phyloP scores from a whole-genome alignment of 2,797 vertebrate species.

The Malacoraja senta region DNA sequence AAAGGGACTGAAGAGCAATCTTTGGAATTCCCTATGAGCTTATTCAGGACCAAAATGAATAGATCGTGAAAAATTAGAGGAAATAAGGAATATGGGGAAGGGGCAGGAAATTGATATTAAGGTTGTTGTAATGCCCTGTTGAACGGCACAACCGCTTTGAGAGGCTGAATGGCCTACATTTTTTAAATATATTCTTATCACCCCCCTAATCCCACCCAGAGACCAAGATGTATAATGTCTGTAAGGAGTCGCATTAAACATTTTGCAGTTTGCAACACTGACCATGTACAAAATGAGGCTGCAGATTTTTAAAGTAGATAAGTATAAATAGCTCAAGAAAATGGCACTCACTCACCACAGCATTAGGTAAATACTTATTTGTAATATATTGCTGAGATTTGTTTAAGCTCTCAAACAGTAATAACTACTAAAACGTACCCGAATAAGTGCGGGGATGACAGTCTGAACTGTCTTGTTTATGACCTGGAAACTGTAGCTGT shows the following conservation, averaged over 20 bases:
- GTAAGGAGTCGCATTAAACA: neutral
- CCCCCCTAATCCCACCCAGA: no score
- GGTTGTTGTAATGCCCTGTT: no score
- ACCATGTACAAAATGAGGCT: neutral
- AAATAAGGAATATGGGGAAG: no score
- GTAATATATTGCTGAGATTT: neutral
- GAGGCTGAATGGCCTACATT: no score
- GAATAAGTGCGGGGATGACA: conserved; percentile 85
- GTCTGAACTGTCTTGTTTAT: conserved; percentile 87
- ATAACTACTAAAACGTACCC: conserved; percentile 57
- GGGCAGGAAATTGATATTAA: no score
- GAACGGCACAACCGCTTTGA: no score
- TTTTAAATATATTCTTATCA: no score
- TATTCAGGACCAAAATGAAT: no score
- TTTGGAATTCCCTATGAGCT: no score
- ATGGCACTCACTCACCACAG: neutral
- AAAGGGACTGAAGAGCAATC: neutral
- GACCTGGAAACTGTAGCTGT: conserved; percentile 89
- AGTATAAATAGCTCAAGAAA: neutral
- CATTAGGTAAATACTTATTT: neutral
- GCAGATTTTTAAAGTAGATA: neutral
- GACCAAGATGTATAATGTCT: neutral
- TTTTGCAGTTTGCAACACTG: neutral
- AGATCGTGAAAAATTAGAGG: no score
- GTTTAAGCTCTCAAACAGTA: neutral